phyloP scores from a whole-genome alignment of 2,797 vertebrate genomes.

The Paguma larvata region DNA sequence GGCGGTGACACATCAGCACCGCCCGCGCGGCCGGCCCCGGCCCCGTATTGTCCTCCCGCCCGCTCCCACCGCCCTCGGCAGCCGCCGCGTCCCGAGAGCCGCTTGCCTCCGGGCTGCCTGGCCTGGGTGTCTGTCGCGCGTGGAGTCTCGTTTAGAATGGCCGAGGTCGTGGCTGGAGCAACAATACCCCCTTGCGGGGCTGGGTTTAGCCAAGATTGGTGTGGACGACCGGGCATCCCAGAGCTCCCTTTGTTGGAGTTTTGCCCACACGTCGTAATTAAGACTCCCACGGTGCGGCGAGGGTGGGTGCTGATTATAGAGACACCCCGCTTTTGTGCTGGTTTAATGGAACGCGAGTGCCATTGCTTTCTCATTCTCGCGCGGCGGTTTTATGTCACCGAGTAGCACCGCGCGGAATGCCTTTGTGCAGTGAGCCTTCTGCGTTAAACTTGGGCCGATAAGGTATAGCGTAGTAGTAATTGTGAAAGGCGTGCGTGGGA shows the following conservation, averaged over 20 bases:
- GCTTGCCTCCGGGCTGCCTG: background rate
- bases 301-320: background rate
- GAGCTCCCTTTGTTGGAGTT: slow-evolving; percentile 54
- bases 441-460: background rate
- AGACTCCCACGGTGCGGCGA: background rate
- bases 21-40: background rate
- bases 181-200: background rate
- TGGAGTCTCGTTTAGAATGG: background rate
- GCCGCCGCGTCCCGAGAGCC: background rate
- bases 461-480: slow-evolving; percentile 47
- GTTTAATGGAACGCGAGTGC: background rate
- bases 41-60: background rate
- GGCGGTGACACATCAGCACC: slow-evolving; percentile 46
- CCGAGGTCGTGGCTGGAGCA: background rate
- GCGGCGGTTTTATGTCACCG: background rate
- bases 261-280: background rate
- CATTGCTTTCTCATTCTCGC: background rate
- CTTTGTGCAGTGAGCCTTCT: background rate
- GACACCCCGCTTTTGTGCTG: slow-evolving; percentile 1
- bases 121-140: background rate
- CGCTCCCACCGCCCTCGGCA: background rate
- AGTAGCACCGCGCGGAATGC: background rate
- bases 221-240: background rate
- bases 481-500: slow-evolving; percentile 40
- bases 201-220: background rate